Evolutionary conservation across 2,888 invertebrate species (phyloP), one percentile per base, ranked within the genome.

Genomic region (Galerucella nymphaeae): DNA sequence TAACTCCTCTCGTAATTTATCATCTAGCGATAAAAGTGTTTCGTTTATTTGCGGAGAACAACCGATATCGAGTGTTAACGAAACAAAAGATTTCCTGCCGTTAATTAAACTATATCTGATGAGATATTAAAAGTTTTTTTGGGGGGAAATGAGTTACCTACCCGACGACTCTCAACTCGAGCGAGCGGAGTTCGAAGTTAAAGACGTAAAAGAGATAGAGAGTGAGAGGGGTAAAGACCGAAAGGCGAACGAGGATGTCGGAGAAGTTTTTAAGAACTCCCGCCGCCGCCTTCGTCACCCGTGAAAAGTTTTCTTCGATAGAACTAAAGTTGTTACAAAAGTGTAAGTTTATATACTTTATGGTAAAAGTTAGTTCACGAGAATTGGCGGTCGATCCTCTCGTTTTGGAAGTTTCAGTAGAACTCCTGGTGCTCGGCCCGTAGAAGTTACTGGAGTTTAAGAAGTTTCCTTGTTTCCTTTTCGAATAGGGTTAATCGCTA

Each of bases 291-390:
- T 30, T 38, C 58, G 59, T 80, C 83, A 80, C 76, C 80, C 83
- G 81, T 81, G 82, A 84, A 82, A 84, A 85, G 81, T 84, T 84
- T 82, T 82, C 80, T 57, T 42, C 55, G 58, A 57, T 66, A 69
- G 73, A 86, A 86, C 85, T 85, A 84, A 86, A 86, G 85, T 86
- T 87, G 86, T 86, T 86, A 85, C 86, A 86, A 86, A 87, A 87
- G 86, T 86, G 85, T 86, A 85, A 87, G 86, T 87, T 86, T 86
- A 86, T 86, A 86, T 86, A 86, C 86, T 87, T 86, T 87, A 86
- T 86, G 86, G 86, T 83, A 84, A 83, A 87, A 87, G 87, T 87
- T 87, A 85, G 86, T 85, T 84, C 84, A 81, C 83, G 84, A 82
- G 82, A 67, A 67, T 59, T 67, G 67, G 67, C 67, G 67, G 67